Evolutionary conservation across 2,888 invertebrate species (phyloP).

Genomic region (Allacma fusca): DNA sequence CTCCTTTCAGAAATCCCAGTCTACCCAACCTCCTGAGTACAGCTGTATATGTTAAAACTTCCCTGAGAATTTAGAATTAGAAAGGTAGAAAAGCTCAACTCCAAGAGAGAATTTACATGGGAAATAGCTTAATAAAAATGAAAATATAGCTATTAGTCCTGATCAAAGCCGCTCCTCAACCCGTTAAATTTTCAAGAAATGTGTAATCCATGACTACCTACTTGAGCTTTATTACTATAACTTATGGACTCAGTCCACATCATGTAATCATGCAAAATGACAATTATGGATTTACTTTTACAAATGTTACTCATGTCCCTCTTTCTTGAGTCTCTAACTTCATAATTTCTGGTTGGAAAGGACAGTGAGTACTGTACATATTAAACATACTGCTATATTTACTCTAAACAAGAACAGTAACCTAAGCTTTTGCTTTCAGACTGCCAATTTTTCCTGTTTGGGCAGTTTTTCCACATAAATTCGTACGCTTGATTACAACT

Average conservation of each 20-base stretch:
- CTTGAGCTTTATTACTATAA: background rate
- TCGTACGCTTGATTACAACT: background rate
- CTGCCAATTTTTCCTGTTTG: too few relatives aligned
- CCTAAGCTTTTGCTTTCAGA: too few relatives aligned
- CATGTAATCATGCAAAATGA: background rate
- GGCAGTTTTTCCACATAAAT: too few relatives aligned
- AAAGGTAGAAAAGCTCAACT: background rate
- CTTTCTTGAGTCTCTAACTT: background rate
- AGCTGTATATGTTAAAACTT: too few relatives aligned
- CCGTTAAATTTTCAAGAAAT: background rate
- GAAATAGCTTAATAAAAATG: slow-evolving; percentile 14
- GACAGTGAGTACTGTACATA: too few relatives aligned
- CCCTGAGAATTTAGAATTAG: slow-evolving; percentile 10
- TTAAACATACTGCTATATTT: too few relatives aligned
- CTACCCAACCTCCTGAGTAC: background rate
- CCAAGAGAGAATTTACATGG: background rate
- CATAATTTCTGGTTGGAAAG: too few relatives aligned
- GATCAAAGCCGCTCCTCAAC: slow-evolving; percentile 20
- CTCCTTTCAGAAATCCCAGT: background rate
- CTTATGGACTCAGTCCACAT: background rate
- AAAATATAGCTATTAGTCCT: slow-evolving; percentile 3
- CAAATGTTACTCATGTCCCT: too few relatives aligned
- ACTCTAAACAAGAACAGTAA: too few relatives aligned
- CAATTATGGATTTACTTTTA: background rate
- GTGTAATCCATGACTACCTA: background rate